A percentile compares a stretch with the other conserved stretches of the same genome.
phyloP scores from a whole-genome alignment of 2,797 vertebrate species.

The Pyrrhura leucotis region DNA sequence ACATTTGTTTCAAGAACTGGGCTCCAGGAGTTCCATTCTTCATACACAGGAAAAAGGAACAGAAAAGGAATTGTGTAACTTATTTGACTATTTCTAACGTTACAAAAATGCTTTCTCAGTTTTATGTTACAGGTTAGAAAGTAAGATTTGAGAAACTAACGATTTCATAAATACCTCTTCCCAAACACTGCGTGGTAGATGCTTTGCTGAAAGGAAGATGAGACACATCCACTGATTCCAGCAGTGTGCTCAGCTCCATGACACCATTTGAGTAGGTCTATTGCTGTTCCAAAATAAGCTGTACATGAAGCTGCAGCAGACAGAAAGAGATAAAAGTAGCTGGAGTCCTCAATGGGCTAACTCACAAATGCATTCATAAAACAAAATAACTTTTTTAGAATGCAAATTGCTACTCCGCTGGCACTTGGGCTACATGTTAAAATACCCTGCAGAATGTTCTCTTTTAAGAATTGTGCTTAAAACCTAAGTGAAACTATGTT shows the following conservation, averaged over 20 bases:
- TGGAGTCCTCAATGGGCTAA: background rate
- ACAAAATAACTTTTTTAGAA: background rate
- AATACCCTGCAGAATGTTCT: background rate
- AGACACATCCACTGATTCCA: background rate
- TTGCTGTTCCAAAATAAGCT: background rate
- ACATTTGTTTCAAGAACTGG: background rate
- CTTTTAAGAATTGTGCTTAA: background rate
- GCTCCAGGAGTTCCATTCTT: background rate
- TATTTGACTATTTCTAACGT: background rate
- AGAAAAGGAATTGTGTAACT: background rate
- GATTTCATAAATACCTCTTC: background rate
- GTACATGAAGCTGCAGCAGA: background rate
- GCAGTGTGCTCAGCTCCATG: background rate
- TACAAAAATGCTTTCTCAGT: background rate
- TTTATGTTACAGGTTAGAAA: background rate
- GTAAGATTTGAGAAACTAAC: background rate
- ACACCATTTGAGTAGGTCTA: background rate
- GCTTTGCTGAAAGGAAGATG: background rate
- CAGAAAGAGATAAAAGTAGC: background rate
- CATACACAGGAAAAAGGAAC: background rate
- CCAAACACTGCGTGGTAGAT: background rate
- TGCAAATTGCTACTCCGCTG: background rate
- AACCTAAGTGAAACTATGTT: background rate
- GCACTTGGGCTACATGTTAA: background rate
- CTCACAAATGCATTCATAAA: background rate